These are phyloP conservation scores for Miltochrista miniata DNA, from an alignment of 2,888 invertebrate genomes.

Conservation along the genomic window DNA sequence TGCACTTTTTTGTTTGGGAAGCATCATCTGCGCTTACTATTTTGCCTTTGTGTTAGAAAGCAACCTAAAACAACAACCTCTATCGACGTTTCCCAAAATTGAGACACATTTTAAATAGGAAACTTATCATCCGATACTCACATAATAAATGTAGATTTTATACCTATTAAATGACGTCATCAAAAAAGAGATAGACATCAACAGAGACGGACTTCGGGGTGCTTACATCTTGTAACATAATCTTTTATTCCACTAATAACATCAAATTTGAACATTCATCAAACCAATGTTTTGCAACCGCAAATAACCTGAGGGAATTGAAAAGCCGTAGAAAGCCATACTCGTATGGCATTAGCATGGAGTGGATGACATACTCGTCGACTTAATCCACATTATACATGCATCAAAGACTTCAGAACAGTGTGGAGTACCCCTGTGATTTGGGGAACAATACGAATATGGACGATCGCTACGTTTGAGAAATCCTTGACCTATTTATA, in stretches of 20 bases:
- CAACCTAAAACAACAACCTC: too few species aligned
- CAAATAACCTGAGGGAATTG: conserved; percentile 60
- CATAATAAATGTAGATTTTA: too few species aligned
- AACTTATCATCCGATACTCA: too few species aligned
- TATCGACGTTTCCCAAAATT: too few species aligned
- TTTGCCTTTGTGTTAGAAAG: too few species aligned
- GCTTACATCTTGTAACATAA: conserved; percentile 6
- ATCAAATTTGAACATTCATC: conserved; percentile 27
- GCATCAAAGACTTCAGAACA: conserved; percentile 74
- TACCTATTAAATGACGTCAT: too few species aligned
- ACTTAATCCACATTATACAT: conserved; percentile 78
- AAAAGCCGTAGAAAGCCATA: conserved; percentile 62
- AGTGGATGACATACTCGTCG: conserved; percentile 76
- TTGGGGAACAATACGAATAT: conserved; percentile 75
- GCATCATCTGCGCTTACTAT: too few species aligned
- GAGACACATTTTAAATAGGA: too few species aligned
- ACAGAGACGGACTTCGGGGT: neutral
- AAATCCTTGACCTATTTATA: conserved; percentile 75
- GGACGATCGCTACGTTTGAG: conserved; percentile 66
- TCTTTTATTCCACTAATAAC: conserved; percentile 31
- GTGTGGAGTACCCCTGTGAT: conserved; percentile 59
- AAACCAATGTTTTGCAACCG: conserved; percentile 41
- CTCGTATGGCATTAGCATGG: conserved; percentile 63
- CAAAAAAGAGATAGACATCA: too few species aligned
- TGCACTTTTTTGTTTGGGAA: too few species aligned